Percentiles rank a stretch among this genome's conserved stretches.
These are phyloP conservation scores for Oscheius onirici DNA, from an alignment of 2,888 invertebrate species.

Conservation along the genomic window DNA sequence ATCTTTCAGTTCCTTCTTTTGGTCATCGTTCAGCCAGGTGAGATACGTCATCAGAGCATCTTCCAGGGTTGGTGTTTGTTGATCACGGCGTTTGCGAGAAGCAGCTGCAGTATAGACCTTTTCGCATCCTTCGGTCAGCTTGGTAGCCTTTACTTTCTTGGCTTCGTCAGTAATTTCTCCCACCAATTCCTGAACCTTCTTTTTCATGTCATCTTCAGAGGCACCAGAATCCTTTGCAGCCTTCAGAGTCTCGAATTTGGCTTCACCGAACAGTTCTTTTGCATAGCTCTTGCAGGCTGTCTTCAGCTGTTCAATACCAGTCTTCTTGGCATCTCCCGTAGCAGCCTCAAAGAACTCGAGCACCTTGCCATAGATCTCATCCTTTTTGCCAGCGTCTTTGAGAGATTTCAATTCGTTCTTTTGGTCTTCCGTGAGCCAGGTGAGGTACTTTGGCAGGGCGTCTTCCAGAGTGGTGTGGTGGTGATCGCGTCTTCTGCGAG, in stretches of 20 bases:
- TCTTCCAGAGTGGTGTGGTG: slow-evolving; percentile 32
- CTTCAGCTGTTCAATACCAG: slow-evolving; percentile 37
- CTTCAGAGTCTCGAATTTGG: slow-evolving; percentile 47
- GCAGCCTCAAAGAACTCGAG: slow-evolving; percentile 37
- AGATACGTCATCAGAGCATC: slow-evolving; percentile 24
- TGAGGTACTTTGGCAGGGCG: slow-evolving; percentile 30
- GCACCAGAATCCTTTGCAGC: slow-evolving; percentile 55
- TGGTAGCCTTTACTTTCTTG: slow-evolving; percentile 50
- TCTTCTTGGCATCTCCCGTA: slow-evolving; percentile 30
- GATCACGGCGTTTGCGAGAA: slow-evolving; percentile 43
- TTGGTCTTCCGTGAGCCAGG: slow-evolving; percentile 37
- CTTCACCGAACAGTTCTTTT: slow-evolving; percentile 52
- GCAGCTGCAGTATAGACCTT: slow-evolving; percentile 34
- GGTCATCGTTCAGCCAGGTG: slow-evolving; percentile 36
- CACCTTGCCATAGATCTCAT: slow-evolving; percentile 34
- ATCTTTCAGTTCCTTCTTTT: slow-evolving; percentile 31
- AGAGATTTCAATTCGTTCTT: slow-evolving; percentile 32
- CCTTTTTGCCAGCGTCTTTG: slow-evolving; percentile 21
- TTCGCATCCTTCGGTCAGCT: slow-evolving; percentile 42
- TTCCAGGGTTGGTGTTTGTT: slow-evolving; percentile 31
- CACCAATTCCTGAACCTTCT: slow-evolving; percentile 38
- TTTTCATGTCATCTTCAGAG: slow-evolving; percentile 36
- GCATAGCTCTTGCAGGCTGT: slow-evolving; percentile 46
- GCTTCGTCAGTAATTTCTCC: slow-evolving; percentile 40
- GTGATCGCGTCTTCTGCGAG: slow-evolving; percentile 19